Evolutionary conservation across 2,888 invertebrate species (phyloP), one percentile per base, ranked within the genome.

Genomic region (Notodonta dromedarius): DNA sequence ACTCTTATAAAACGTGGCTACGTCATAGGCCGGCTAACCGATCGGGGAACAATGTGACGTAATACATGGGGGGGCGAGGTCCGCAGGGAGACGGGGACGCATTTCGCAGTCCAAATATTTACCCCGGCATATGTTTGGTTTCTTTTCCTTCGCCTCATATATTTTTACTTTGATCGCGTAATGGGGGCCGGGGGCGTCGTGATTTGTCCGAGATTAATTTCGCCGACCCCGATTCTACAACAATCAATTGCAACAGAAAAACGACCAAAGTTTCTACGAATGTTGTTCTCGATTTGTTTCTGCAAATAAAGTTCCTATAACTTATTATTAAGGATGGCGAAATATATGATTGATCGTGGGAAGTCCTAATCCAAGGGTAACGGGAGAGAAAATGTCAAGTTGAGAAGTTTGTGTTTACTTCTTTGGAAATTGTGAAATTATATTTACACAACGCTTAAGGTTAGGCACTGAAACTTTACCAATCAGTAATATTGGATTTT

Each of bases 61-160:
- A 90, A 90, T 83, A 82, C 80, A 42, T 71, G 82, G 76, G 84
- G 74, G 71, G 84, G 79, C 74, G 79, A 73, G 78, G 73, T 77
- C 75, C 69, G 62, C 63, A 65, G 78, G 80, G 77, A 76, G 75
- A 76, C 77, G 80, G 24, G 82, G 80, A 74, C 79, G 77, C 79
- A 79, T 77, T 76, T 78, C 81, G 77, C 84, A 82, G 85, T 85
- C 87, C 89, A 91, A 93, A 93, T 92, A 92, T 93, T 93, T 93
- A 87, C 86, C 76, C 82, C 81, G 82, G 90, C 90, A 91, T 91
- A 91, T 93, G 93, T 91, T 93, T 91, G 91, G 90, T 90, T 93
- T 93, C 92, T 89, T 93, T 93, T 91, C 87, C 89, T 90, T 85
- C 88, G 91, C 88, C 86, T 92, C 93, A 92, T 92, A 92, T 93